Evolutionary conservation across 2,888 invertebrate genomes (phyloP).

Genomic region (Caenorhabditis japonica): DNA sequence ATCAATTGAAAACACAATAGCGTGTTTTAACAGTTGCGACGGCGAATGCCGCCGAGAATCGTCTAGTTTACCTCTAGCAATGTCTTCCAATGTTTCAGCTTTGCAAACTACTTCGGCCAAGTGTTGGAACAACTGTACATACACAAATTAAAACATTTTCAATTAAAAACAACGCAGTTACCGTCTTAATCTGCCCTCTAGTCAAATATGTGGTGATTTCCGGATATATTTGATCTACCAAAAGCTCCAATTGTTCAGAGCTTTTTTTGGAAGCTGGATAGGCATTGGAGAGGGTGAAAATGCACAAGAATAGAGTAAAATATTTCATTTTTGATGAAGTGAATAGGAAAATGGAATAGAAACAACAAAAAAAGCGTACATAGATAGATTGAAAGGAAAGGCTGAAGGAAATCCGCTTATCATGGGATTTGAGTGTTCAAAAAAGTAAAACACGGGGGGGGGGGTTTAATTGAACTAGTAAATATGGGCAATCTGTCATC

Average conservation of each 20-base stretch:
- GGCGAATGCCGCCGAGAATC: too few relatives aligned
- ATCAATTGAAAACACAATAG: too few relatives aligned
- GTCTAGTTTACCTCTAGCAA: constrained; percentile 33
- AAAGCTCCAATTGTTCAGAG: constrained; percentile 31
- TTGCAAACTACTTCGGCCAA: constrained; percentile 18
- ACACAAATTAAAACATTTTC: neutral
- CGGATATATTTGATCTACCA: constrained; percentile 44
- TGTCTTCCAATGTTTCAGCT: constrained; percentile 22
- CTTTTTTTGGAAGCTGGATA: constrained; percentile 17
- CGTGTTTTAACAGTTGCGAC: too few relatives aligned
- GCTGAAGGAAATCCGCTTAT: constrained; percentile 30
- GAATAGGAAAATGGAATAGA: neutral
- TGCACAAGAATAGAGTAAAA: too few relatives aligned
- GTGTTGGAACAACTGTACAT: constrained; percentile 27
- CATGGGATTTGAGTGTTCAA: constrained; percentile 6
- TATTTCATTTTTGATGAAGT: too few relatives aligned
- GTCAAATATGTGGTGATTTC: constrained; percentile 41
- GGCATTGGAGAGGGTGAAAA: constrained; percentile 3
- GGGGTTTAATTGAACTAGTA: too few relatives aligned
- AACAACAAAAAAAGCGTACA: neutral
- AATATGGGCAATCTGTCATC: too few relatives aligned
- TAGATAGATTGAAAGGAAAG: too few relatives aligned
- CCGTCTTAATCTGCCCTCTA: constrained; percentile 18
- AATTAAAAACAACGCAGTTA: neutral
- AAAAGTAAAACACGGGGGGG: too few relatives aligned